Conservation (phyloP, 2,797 vertebrate genomes). For the Avahi laniger region DNA sequence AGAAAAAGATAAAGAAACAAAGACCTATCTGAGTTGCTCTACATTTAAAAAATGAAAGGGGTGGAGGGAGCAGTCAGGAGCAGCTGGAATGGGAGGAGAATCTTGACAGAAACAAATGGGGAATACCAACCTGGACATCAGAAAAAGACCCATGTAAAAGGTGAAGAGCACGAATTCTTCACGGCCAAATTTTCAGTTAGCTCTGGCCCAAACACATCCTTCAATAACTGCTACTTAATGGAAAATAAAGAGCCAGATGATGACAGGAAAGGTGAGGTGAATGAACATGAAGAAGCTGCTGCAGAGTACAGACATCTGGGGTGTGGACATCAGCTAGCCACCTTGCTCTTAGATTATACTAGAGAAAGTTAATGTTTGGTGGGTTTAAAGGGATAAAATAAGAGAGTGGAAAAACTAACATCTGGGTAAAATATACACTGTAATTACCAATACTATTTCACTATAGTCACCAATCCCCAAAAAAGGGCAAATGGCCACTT, state of each 20-base stretch:
- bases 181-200: background rate
- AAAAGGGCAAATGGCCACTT: constrained; percentile 22
- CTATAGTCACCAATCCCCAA: background rate
- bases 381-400: background rate
- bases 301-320: background rate
- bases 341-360: background rate
- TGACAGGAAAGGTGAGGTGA: background rate
- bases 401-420: background rate
- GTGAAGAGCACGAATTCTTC: background rate
- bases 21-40: background rate
- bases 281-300: background rate
- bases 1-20: background rate
- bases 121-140: background rate
- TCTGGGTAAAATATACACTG: background rate
- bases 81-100: background rate
- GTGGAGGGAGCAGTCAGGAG: background rate
- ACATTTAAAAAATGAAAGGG: background rate
- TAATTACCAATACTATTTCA: constrained; percentile 34
- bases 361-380: background rate
- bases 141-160: background rate
- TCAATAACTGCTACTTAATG: background rate
- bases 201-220: background rate
- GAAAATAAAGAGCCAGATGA: background rate
- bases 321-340: background rate
- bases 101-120: background rate